Percentiles rank a stretch among this genome's conserved stretches.
These are phyloP conservation scores for Pteria penguin DNA, from an alignment of 2,888 invertebrate genomes.

Conservation along the genomic window DNA sequence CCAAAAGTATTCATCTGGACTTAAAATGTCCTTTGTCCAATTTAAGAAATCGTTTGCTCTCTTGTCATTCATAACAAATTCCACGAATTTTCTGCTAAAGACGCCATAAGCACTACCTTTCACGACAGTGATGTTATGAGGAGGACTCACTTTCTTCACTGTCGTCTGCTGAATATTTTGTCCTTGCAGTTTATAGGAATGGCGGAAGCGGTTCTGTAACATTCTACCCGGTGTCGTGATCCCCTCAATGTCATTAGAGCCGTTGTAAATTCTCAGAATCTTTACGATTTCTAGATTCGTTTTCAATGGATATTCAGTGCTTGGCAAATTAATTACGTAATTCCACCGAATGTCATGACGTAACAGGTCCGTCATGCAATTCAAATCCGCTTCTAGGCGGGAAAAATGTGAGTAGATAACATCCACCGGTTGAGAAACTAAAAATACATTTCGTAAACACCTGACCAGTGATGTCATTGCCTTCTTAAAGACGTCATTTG, in stretches of 20 bases:
- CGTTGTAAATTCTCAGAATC: slow-evolving; percentile 77
- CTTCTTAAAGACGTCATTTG: slow-evolving; percentile 54
- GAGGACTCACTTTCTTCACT: slow-evolving; percentile 42
- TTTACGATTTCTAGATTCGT: slow-evolving; percentile 78
- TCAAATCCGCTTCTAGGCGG: slow-evolving; percentile 76
- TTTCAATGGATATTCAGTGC: slow-evolving; percentile 77
- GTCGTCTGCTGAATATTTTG: slow-evolving; percentile 38
- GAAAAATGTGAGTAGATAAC: slow-evolving; percentile 76
- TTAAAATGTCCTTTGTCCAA: slow-evolving; percentile 74
- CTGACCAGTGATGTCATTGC: slow-evolving; percentile 60
- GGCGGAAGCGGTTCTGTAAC: slow-evolving; percentile 46
- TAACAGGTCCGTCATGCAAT: slow-evolving; percentile 77
- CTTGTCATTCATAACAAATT: slow-evolving; percentile 69
- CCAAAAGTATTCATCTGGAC: slow-evolving; percentile 79
- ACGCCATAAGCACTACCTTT: slow-evolving; percentile 79
- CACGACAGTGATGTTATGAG: slow-evolving; percentile 63
- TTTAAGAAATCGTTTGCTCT: slow-evolving; percentile 70
- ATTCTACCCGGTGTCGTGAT: slow-evolving; percentile 62
- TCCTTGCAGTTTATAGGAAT: slow-evolving; percentile 46
- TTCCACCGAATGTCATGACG: slow-evolving; percentile 65
- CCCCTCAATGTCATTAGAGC: slow-evolving; percentile 79
- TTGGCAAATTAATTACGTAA: slow-evolving; percentile 79
- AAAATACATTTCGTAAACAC: slow-evolving; percentile 77
- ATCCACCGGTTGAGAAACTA: slow-evolving; percentile 72
- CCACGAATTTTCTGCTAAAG: slow-evolving; percentile 75